These are phyloP conservation scores for Eristalis tenax DNA, from an alignment of 2,888 invertebrate species.

Conservation along the genomic window DNA sequence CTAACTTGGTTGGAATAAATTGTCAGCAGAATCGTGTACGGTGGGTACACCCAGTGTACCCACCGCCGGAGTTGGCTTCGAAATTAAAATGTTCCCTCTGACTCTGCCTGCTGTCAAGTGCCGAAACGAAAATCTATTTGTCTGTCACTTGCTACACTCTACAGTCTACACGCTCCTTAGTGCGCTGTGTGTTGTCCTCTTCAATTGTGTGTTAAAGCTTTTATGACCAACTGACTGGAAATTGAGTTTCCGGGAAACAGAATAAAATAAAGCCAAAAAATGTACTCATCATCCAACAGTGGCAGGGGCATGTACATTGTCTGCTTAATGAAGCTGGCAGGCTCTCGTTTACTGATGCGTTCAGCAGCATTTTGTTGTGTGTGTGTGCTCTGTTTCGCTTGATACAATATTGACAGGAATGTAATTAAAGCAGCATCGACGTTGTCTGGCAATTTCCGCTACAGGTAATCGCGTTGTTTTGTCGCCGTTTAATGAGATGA, in stretches of 20 bases:
- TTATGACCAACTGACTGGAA: not conserved
- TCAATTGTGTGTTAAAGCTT: constrained; percentile 20
- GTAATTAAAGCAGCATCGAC: constrained; percentile 18
- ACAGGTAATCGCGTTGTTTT: not conserved
- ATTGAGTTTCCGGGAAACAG: constrained; percentile 2
- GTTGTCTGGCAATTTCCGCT: not conserved
- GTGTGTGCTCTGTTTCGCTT: constrained; percentile 2
- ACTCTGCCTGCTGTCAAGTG: not conserved
- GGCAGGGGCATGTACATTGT: not conserved
- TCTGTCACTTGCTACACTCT: constrained; percentile 15
- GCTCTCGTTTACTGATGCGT: not conserved
- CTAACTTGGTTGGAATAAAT: not conserved
- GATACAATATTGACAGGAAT: constrained; percentile 25
- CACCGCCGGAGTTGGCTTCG: not conserved
- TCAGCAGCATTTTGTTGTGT: not conserved
- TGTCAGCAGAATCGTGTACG: not conserved
- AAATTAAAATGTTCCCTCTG: not conserved
- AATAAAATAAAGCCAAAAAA: not conserved
- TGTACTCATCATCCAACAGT: not conserved
- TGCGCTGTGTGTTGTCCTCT: constrained; percentile 2
- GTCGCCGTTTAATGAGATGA: not conserved
- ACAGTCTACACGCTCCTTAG: not conserved
- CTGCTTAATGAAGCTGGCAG: not conserved
- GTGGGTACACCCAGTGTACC: not conserved
- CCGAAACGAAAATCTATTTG: constrained; percentile 28